Conservation (phyloP, 2,888 invertebrate genomes). For the Sericinus montela region DNA sequence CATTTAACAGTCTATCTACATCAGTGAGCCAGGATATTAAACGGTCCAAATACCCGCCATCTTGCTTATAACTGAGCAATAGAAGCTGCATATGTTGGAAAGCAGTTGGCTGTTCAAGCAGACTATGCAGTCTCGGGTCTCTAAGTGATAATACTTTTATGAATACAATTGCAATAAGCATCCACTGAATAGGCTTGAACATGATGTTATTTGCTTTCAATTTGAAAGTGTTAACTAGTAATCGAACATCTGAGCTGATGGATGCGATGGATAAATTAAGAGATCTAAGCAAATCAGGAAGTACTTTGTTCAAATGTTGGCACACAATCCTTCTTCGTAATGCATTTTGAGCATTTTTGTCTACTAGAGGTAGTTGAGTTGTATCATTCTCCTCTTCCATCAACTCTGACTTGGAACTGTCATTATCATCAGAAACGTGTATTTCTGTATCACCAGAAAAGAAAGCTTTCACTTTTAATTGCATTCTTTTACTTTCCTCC, state of each 20-base stretch:
- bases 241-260: conserved; percentile 63
- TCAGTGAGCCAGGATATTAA: conserved; percentile 73
- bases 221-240: conserved; percentile 82
- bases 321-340: conserved; percentile 84
- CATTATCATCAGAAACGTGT: conserved; percentile 34
- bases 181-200: conserved; percentile 86
- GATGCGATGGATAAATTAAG: conserved; percentile 61
- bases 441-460: conserved; percentile 75
- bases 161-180: conserved; percentile 82
- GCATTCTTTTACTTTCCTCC: conserved; percentile 81
- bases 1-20: conserved; percentile 63
- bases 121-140: conserved; percentile 46
- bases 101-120: conserved; percentile 49
- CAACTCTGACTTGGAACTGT: conserved; percentile 23
- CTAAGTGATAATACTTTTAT: conserved; percentile 79
- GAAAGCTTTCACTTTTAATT: conserved; percentile 83
- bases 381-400: conserved; percentile 41
- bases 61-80: conserved; percentile 69
- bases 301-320: conserved; percentile 81
- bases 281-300: conserved; percentile 78
- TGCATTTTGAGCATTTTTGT: conserved; percentile 82
- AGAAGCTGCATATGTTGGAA: conserved; percentile 66
- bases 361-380: conserved; percentile 81
- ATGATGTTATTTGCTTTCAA: conserved; percentile 85
- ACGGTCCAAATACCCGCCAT: conserved; percentile 70